Evolutionary conservation across 2,113 vertebrate species (phyloP).

Genomic region (Dicerorhinus sumatrensis): DNA sequence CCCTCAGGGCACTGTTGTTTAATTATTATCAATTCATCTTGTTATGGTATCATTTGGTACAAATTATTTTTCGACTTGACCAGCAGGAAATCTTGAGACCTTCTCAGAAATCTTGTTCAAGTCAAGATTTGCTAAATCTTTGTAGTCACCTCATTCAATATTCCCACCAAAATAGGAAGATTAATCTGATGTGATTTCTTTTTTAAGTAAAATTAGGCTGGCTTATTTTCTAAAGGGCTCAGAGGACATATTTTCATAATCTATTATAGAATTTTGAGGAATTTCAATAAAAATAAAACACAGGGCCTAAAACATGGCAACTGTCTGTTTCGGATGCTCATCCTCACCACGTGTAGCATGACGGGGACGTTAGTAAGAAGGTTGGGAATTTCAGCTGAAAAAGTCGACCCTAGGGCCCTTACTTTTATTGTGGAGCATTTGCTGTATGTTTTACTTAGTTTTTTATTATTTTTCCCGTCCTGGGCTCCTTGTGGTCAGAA

Average conservation of each 20-base stretch:
- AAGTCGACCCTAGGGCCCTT: not conserved
- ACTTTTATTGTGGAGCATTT: not conserved
- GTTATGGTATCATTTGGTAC: not conserved
- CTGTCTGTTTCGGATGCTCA: not conserved
- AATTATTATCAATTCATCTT: not conserved
- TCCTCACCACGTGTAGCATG: fast-evolving
- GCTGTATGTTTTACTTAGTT: not conserved
- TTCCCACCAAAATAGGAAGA: slow-evolving; percentile 36
- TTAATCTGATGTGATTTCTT: not conserved
- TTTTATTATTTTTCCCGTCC: not conserved
- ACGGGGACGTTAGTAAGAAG: not conserved
- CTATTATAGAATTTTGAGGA: slow-evolving; percentile 24
- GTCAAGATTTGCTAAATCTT: not conserved
- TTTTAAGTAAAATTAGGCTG: slow-evolving; percentile 41
- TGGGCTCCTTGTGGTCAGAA: not conserved
- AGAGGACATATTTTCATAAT: not conserved
- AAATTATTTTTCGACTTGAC: slow-evolving; percentile 45
- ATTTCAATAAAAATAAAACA: not conserved
- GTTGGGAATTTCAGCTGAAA: not conserved
- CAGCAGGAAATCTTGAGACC: slow-evolving; percentile 31
- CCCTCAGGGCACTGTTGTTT: not conserved
- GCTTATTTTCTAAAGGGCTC: slow-evolving; percentile 35
- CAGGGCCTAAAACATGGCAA: not conserved
- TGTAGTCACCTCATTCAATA: not conserved
- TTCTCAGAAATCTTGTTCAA: slow-evolving; percentile 6